These are phyloP conservation scores for Rhopalosiphum maidis DNA, from an alignment of 1,140 invertebrate species.

Conservation along the genomic window DNA sequence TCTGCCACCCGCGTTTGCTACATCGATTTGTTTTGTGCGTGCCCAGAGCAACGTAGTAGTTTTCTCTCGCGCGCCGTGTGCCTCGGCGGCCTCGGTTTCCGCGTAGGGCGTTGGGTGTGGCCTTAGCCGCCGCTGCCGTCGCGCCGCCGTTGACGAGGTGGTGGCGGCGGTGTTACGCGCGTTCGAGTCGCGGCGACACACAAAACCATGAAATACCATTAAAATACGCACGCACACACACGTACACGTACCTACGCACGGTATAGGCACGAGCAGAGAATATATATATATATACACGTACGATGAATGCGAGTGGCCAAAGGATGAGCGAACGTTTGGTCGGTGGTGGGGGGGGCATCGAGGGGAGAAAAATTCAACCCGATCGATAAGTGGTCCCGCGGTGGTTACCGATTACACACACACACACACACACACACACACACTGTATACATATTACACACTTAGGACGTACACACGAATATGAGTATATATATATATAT, in stretches of 20 bases:
- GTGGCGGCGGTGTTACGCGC: background rate
- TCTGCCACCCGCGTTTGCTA: conserved; percentile 46
- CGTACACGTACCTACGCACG: background rate
- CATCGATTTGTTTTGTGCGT: conserved; percentile 56
- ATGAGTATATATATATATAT: too few relatives aligned
- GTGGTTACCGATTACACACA: conserved; percentile 27
- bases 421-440: background rate
- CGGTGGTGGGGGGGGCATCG: background rate
- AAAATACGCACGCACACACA: background rate
- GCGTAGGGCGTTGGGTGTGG: conserved; percentile 53
- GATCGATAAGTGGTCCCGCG: conserved; percentile 34
- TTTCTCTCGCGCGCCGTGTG: conserved; percentile 7
- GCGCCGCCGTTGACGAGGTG: background rate
- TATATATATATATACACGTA: background rate
- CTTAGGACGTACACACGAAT: background rate
- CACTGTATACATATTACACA: background rate
- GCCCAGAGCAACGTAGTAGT: conserved; percentile 38
- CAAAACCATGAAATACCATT: conserved; percentile 31
- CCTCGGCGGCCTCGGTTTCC: conserved; percentile 27
- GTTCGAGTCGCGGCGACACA: conserved; percentile 14
- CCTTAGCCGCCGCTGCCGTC: conserved; percentile 8
- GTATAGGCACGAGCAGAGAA: background rate
- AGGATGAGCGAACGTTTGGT: background rate
- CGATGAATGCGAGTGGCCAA: background rate
- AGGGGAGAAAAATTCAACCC: background rate